Conservation (phyloP, 2,888 invertebrate species). For the Xestoiulus laeticollis region DNA sequence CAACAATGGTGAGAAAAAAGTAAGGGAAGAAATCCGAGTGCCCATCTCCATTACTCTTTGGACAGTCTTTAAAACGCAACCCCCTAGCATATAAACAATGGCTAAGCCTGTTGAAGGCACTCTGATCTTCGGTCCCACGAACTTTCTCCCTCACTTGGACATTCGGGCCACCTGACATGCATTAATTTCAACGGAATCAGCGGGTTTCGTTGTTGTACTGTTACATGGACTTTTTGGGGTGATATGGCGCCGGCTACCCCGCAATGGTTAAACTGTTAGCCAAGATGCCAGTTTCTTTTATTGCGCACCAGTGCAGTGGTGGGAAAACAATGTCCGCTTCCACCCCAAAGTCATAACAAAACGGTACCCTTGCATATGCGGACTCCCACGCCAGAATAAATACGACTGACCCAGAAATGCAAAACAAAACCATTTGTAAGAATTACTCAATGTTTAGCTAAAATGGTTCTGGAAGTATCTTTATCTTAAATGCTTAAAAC, state of each 20-base stretch:
- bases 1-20: slow-evolving; percentile 29
- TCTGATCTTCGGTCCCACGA: slow-evolving; percentile 2
- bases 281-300: slow-evolving; percentile 11
- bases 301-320: not conserved
- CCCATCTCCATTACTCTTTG: slow-evolving; percentile 18
- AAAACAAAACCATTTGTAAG: not conserved
- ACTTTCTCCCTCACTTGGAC: not conserved
- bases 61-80: slow-evolving; percentile 5
- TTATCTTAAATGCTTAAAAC: not conserved
- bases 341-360: not conserved
- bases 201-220: not conserved
- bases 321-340: slow-evolving; percentile 15
- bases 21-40: slow-evolving; percentile 8
- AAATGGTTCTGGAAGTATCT: not conserved
- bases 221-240: not conserved
- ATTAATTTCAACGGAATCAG: not conserved
- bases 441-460: not conserved
- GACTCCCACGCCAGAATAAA: not conserved
- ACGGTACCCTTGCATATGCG: not conserved
- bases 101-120: not conserved
- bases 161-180: slow-evolving; percentile 22
- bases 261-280: not conserved
- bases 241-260: slow-evolving; percentile 21
- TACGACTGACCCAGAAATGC: not conserved
- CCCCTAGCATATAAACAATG: slow-evolving; percentile 8